Base-by-base conservation (phyloP, 1,140 invertebrate species). In the Gyrodactylus bullatarudis region DNA sequence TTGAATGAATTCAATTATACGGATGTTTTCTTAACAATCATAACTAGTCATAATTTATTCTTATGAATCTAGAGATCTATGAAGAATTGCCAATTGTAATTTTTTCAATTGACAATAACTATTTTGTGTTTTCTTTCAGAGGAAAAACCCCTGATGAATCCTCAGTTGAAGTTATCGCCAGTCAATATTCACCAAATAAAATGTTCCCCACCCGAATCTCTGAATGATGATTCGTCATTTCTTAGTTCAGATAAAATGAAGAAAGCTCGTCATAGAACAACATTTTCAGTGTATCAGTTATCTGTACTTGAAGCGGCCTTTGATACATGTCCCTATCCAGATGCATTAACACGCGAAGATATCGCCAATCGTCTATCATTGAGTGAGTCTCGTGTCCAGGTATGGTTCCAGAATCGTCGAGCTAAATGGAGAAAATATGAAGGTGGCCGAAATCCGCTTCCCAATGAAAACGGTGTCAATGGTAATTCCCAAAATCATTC, bases 371-470 rank as follows among this genome's bases (percentile, higher is more conserved):
- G 24, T 20, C 70, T 71, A 1, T 21, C 20, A 26, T 23, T 71
- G 8, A 24, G 70, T 25, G 70, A 71, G 24, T 71, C 70, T 1
- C 70, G 70, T 1, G 70, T 76, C 19, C 76, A 82, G 84, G 87
- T 87, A 20, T 83, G 82, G 82, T 83, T 83, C 75, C 82, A 83
- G 76, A 83, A 83, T 75, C 76, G 82, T 24, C 76, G 80, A 26
- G 80, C 81, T n/a, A 81, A 81, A 76, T 81, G 87, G 87, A 82
- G 88, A 16, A 88, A 89, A 77, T 87, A 87, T n/a, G 70, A 71
- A 54, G 34, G 34, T 54, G 34, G 34, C 34, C 8, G n/a, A n/a
- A 54, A 54, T 54, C 8, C 8, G 8, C 8, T 8, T n/a, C 8
- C n/a, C 34, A 16, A 16, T 8, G 8, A 54, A 54, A 54, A 54